Base-by-base conservation (phyloP, 2,797 vertebrate genomes). In the Galaxias olidus region DNA sequence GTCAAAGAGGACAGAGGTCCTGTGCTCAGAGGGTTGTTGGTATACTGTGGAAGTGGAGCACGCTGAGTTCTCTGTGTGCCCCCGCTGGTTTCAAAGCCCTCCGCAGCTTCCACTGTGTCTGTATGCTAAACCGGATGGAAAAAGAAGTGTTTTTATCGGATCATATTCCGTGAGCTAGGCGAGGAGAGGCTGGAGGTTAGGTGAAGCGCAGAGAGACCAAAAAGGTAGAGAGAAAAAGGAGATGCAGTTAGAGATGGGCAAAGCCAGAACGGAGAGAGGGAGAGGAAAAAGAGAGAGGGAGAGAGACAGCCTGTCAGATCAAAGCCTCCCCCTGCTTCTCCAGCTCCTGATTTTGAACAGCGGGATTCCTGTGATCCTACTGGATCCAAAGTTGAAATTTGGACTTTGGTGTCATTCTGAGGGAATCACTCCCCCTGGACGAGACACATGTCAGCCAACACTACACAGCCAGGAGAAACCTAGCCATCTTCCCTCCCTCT, bases 171-270 rank as follows among this genome's bases (percentile, higher is more conserved):
- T 30, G 30, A 30, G 6, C 30, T 3, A 30, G 14, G 41, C 10
- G 8, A 57, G 41, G n/a, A 14, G 40, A 11, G 15, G 43, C 9
- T 15, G n/a, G 43, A 40, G 41, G n/a, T 10, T 43, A 14, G 46
- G 46, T 66, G 15, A 74, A 59, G 51, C 12, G 41, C 12, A 56
- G 54, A 56, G 54, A 56, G 20, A 46, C 66, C 61, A 45, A 30
- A 30, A 17, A 15, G 43, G n/a, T 30, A 17, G 13, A 66, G n/a
- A 61, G 59, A 76, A 66, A 61, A 60, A 57, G 59, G 63, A 63
- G 12, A 44, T 60, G 10, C 8, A 20, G 20, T 12, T 4, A 14
- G 4, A 56, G 42, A 61, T 68, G 59, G 18, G 62, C 61, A 63
- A 19, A 14, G 54, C 10, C 57, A 54, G 63, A 54, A 59, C 63